Conservation (phyloP, 2,888 invertebrate genomes). For the Microplitis deprimator region DNA sequence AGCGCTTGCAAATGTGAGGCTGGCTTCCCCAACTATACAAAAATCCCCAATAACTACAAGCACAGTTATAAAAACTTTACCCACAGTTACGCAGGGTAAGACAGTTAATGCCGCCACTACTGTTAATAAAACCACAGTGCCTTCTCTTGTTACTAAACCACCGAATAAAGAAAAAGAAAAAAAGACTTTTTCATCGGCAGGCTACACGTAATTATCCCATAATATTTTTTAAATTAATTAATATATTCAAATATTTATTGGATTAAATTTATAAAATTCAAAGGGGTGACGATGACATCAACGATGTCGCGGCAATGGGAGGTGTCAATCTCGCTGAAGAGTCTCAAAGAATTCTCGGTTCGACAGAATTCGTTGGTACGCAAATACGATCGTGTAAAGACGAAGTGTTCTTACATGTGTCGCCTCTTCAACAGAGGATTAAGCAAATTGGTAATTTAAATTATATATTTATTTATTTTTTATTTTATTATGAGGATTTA, state of each 20-base stretch:
- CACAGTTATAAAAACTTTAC: constrained; percentile 65
- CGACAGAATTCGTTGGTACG: constrained; percentile 90
- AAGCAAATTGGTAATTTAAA: constrained; percentile 77
- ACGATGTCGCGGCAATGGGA: constrained; percentile 99
- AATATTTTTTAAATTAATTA: constrained; percentile 21
- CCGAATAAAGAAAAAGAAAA: constrained; percentile 85
- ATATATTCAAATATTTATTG: constrained; percentile 42
- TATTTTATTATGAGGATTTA: not conserved
- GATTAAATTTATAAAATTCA: constrained; percentile 55
- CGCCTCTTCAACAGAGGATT: constrained; percentile 83
- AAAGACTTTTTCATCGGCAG: constrained; percentile 76
- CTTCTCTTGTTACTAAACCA: constrained; percentile 75
- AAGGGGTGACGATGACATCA: constrained; percentile 94
- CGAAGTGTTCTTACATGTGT: constrained; percentile 87
- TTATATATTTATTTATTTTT: not conserved
- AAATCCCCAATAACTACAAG: constrained; percentile 62
- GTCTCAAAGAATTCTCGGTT: constrained; percentile 92
- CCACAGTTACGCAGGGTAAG: constrained; percentile 62
- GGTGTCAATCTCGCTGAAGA: constrained; percentile 98
- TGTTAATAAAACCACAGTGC: constrained; percentile 75
- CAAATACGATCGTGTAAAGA: constrained; percentile 93
- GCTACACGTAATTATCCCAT: constrained; percentile 70
- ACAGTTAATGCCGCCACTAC: constrained; percentile 66
- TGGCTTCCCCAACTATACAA: constrained; percentile 47
- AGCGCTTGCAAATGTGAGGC: constrained; percentile 60